Base-by-base conservation (phyloP, 1,140 invertebrate species). In the Zaprionus davidi region DNA sequence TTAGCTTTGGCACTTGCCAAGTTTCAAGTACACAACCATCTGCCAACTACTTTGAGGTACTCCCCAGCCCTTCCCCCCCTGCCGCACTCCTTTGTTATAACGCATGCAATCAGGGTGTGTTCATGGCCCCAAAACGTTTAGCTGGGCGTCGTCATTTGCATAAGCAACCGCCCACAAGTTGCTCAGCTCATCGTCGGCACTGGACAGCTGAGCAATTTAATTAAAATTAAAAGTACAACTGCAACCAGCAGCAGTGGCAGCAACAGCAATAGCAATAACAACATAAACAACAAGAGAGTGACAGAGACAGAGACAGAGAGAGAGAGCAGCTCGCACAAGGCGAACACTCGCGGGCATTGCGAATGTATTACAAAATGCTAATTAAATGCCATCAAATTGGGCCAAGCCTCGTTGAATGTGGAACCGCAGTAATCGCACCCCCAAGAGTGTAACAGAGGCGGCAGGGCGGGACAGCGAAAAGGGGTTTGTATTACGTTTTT, bases 341-440 rank as follows among this genome's bases (percentile, higher is more conserved):
- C 65, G 80, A 88, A 90, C 88, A 81, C 84, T 66, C 84, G 69
- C 53, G 81, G 75, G 85, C 67, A 84, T 84, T 76, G 67, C 84
- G 62, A 88, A 84, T 87, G 78, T 84, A 84, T 90, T 87, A 87
- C 84, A 84, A 87, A 88, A 84, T 90, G 84, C 81, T 87, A 87
- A 87, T 87, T 90, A 90, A 87, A 90, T 87, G 78, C 71, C 65
- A 80, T 74, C 60, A 67, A 87, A 87, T 83, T 87, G 84, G 83
- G 84, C 68, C 85, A 87, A 90, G 81, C 81, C 84, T 80, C 57
- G 36, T 64, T 63, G 66, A 78, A 71, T 81, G 81, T 58, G 63
- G 59, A 83, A 79, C 76, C 67, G 59, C 81, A 63, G 82, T 87
- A 87, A 90, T 88, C 84, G 75, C 84, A 81, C 78, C 74, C 78